Percentiles rank a stretch among this genome's conserved stretches.
These are phyloP conservation scores for Lepas anatifera DNA, from an alignment of 2,888 invertebrate species.

Conservation along the genomic window DNA sequence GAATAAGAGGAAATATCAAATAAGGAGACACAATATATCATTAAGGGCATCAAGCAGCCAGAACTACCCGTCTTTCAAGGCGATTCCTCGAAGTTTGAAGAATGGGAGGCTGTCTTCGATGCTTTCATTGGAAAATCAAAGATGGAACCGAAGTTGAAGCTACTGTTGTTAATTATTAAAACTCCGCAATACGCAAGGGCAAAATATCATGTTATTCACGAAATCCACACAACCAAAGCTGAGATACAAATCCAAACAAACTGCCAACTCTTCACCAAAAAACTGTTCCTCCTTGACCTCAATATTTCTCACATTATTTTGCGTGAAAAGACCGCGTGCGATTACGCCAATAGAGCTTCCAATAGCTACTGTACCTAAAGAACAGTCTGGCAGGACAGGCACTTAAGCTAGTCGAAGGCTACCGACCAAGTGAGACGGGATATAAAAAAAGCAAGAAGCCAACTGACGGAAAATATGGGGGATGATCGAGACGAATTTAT, in stretches of 20 bases:
- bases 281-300: no score
- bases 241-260: no score
- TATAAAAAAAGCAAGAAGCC: background rate
- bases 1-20: background rate
- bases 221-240: no score
- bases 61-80: background rate
- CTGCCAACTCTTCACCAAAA: no score
- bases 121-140: background rate
- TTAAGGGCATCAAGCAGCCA: background rate
- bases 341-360: no score
- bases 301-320: no score
- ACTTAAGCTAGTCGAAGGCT: background rate
- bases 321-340: no score
- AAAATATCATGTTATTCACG: no score
- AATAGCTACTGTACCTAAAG: no score
- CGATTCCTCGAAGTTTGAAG: background rate
- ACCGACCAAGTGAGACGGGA: background rate
- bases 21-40: background rate
- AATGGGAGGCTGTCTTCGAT: background rate
- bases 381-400: background rate
- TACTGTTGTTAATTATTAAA: no score
- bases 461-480: background rate
- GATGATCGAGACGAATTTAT: background rate
- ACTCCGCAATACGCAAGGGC: no score
- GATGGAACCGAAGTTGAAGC: background rate